Evolutionary conservation across 2,113 vertebrate genomes (phyloP).

Genomic region (Vulpes ferrilata): DNA sequence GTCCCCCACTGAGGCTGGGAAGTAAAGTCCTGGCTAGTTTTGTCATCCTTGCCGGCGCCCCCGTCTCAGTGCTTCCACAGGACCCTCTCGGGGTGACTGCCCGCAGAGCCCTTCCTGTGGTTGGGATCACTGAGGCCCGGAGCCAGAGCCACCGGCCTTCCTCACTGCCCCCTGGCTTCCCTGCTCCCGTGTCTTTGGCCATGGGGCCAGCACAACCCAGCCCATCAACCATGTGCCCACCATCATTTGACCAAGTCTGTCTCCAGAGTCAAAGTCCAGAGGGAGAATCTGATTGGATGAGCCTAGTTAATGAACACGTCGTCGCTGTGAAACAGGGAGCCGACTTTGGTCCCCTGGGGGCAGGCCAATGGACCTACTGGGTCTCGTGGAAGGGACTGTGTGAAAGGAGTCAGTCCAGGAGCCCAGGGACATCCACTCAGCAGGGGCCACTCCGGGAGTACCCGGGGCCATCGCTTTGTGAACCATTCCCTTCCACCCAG

Average conservation of each 20-base stretch:
- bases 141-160: background rate
- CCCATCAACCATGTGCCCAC: background rate
- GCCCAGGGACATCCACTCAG: background rate
- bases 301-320: background rate
- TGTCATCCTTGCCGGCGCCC: background rate
- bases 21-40: background rate
- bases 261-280: background rate
- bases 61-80: background rate
- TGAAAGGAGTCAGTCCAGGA: background rate
- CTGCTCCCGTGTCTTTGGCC: background rate
- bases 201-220: background rate
- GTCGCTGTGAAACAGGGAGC: background rate
- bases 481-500: background rate
- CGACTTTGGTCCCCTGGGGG: background rate
- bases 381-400: background rate
- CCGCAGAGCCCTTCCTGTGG: background rate
- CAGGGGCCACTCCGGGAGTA: background rate
- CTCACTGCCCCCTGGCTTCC: background rate
- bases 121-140: background rate
- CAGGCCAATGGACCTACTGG: too few relatives aligned
- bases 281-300: background rate
- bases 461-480: background rate
- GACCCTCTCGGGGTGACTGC: background rate
- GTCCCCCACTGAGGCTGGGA: background rate
- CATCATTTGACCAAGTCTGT: background rate